Base-by-base conservation (phyloP, 2,888 invertebrate genomes). In the Agonopterix heracliana region DNA sequence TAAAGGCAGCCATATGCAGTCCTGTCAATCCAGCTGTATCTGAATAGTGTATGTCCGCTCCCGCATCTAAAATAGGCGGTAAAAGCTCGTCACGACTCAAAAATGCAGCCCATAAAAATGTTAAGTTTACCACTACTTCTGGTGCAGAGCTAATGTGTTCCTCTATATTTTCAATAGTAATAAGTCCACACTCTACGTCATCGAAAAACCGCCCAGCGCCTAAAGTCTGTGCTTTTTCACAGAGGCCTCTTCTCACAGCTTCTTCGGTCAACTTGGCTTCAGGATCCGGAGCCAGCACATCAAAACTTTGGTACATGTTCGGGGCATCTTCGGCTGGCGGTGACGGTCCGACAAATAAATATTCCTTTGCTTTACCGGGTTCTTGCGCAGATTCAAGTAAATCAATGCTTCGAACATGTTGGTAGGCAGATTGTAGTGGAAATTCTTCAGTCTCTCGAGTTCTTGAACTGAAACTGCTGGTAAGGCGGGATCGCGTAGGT, bases 261-360 rank as follows among this genome's bases (percentile, higher is more conserved):
- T 46, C 45, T 26, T 40, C 40, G 4, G 40, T 40, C 10, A 46
- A 26, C 38, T 38, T 38, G 10, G 45, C 45, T 40, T 38, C 40
- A 42, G 92, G 89, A 61, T 93, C 92, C 41, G 92, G 91, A 38
- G 91, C 91, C 12, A 91, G 89, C 56, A 93, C 90, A 64, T 93
- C 93, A 55, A 94, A 94, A 71, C 93, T 94, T 61, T 94, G 94
- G 75, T 94, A 93, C 86, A 94, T 91, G 61, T 93, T 93, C 46
- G 94, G 93, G 2, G 93, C 93, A 82, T 94, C 93, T 79, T 95
- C 95, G 43, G 94, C 93, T 2, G 94, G 94, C 10, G 94, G 94
- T 5, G 94, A 93, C 10, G 93, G 93, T 11, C 94, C 95, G 55
- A 93, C 93, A 69, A 94, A 94, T 80, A 95, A 91, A 68, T 93